Base-by-base conservation (phyloP, 2,113 vertebrate species). In the Mormoops blainvillei region DNA sequence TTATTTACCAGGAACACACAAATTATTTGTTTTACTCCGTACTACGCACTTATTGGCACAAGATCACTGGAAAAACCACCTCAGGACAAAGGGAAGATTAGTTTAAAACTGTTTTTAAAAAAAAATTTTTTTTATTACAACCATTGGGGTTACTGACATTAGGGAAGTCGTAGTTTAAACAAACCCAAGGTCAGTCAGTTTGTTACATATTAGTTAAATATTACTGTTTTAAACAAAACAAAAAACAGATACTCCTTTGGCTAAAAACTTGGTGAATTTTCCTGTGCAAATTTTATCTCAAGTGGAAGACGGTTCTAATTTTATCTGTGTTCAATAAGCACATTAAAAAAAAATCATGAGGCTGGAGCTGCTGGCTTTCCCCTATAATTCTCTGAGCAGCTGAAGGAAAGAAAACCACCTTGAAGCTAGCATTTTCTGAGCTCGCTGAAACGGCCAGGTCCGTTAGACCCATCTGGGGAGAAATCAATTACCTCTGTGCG, bases 251-350 rank as follows among this genome's bases (percentile, higher is more conserved):
- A 97, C 94, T 95, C 3, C 80, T 96, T 89, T 58, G 52, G 84
- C 89, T 94, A 97, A 98, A 97, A 97, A 95, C 68, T 74, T 95
- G 93, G 88, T 97, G 97, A 98, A 81, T 97, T 97, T 98, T 87
- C 58, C 94, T 90, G 86, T 92, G 97, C 96, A 95, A 84, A 78
- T 97, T 95, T 89, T 97, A 95, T 97, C 95, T 98, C 96, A 98
- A 94, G 95, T 96, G 98, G 96, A 97, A 97, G 95, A 97, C 90
- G 94, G 76, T 97, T 98, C 97, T 98, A 85, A 97, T 98, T 98
- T 95, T 95, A 95, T 91, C 95, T 77, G 48, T 97, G 97, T 97
- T 97, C 94, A 97, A 96, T 95, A 98, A 89, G 36, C 96, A 97
- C 90, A 84, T 96, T 96, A 83, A 48, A 48, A 76, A 91, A 65